These are phyloP conservation scores for Hypomecis atomaria DNA, from an alignment of 2,888 invertebrate species.

Conservation along the genomic window DNA sequence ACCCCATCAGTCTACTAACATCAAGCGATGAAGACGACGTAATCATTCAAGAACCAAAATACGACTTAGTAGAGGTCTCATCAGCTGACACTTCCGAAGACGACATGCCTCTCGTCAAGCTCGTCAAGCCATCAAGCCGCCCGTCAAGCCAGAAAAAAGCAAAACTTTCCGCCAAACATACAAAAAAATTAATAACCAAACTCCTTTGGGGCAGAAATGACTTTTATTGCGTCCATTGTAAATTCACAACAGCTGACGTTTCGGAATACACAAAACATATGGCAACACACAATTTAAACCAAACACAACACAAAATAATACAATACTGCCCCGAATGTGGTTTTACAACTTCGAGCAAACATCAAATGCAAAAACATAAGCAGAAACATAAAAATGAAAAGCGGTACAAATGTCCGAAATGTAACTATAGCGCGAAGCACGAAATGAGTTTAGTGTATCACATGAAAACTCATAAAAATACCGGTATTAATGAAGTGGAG, in stretches of 20 bases:
- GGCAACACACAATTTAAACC: constrained; percentile 19
- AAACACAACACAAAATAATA: constrained; percentile 35
- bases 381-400: constrained; percentile 63
- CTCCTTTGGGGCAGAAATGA: constrained; percentile 51
- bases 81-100: constrained; percentile 75
- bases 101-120: constrained; percentile 63
- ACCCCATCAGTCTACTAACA: constrained; percentile 71
- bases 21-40: constrained; percentile 78
- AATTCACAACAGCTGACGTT: constrained; percentile 37
- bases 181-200: constrained; percentile 21
- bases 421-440: constrained; percentile 64
- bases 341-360: constrained; percentile 60
- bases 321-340: constrained; percentile 63
- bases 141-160: neutral
- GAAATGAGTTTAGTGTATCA: constrained; percentile 71
- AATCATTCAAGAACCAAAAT: constrained; percentile 71
- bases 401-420: constrained; percentile 61
- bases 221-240: constrained; percentile 63
- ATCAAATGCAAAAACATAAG: constrained; percentile 56
- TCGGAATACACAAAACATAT: constrained; percentile 44
- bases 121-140: constrained; percentile 46
- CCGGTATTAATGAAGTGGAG: constrained; percentile 7
- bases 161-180: neutral
- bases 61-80: constrained; percentile 70
- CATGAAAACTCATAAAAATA: constrained; percentile 55